These are phyloP conservation scores for Pediacus dermestoides DNA, from an alignment of 2,888 invertebrate species.

Conservation along the genomic window DNA sequence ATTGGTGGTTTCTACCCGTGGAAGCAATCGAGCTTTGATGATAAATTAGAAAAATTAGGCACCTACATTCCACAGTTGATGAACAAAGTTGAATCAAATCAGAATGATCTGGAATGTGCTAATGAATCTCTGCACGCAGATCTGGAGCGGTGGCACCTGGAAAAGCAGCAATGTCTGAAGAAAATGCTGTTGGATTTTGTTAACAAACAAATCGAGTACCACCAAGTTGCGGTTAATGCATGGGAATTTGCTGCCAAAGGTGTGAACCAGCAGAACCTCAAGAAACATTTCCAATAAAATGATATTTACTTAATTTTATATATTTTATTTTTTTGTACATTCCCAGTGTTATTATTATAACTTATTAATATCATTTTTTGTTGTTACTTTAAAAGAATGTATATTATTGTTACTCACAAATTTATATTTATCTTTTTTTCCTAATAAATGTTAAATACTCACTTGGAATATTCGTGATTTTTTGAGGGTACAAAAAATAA, in stretches of 20 bases:
- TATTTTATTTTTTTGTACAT: not conserved
- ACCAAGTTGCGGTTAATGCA: conserved; percentile 57
- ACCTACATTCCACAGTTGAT: conserved; percentile 52
- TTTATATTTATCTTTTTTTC: too few relatives aligned
- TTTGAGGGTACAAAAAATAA: too few relatives aligned
- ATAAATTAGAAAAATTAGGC: conserved; percentile 53
- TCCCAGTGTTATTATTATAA: too few relatives aligned
- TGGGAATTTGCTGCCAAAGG: conserved; percentile 53
- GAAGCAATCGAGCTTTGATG: conserved; percentile 59
- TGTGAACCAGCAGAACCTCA: conserved; percentile 24
- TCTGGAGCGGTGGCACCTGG: conserved; percentile 63
- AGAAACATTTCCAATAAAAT: too few relatives aligned
- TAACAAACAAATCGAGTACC: conserved; percentile 62
- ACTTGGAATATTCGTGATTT: too few relatives aligned
- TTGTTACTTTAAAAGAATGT: too few relatives aligned
- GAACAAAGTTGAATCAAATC: conserved; percentile 53
- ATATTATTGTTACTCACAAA: too few relatives aligned
- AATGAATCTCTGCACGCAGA: conserved; percentile 67
- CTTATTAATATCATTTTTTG: too few relatives aligned
- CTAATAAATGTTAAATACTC: too few relatives aligned
- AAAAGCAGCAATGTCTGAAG: conserved; percentile 62
- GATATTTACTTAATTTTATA: conserved; percentile 30
- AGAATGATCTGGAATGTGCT: conserved; percentile 65
- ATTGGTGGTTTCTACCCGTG: conserved; percentile 52
- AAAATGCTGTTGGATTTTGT: conserved; percentile 60